phyloP scores from a whole-genome alignment of 2,888 invertebrate species.

The Synanthedon tipuliformis region DNA sequence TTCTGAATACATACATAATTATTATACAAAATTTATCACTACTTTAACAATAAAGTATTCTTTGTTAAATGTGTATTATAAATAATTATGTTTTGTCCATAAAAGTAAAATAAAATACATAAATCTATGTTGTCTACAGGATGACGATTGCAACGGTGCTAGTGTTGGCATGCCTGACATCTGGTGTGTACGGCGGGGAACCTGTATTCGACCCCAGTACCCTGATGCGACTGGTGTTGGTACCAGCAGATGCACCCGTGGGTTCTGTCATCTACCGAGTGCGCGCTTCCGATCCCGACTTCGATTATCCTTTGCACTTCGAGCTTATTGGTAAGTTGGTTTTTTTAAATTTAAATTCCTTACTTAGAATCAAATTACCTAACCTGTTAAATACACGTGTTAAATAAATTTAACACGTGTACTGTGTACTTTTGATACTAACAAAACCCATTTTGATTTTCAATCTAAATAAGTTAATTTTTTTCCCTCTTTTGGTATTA shows the following conservation, averaged over 20 bases:
- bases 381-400: too few relatives aligned
- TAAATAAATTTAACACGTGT: too few relatives aligned
- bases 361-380: too few relatives aligned
- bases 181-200: constrained; percentile 67
- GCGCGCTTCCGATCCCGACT: constrained; percentile 87
- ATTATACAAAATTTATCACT: too few relatives aligned
- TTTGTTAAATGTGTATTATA: neutral
- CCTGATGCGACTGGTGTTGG: constrained; percentile 82
- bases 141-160: constrained; percentile 57
- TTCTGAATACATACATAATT: too few relatives aligned
- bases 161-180: constrained; percentile 47
- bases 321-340: constrained; percentile 74
- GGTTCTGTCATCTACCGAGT: constrained; percentile 89
- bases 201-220: constrained; percentile 88
- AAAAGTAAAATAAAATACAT: neutral
- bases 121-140: constrained; percentile 23
- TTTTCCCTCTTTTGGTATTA: too few relatives aligned
- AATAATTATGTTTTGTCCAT: neutral
- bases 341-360: too few relatives aligned
- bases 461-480: too few relatives aligned
- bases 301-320: constrained; percentile 87
- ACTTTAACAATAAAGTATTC: too few relatives aligned
- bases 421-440: too few relatives aligned
- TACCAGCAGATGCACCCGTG: constrained; percentile 86
- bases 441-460: too few relatives aligned